A percentile compares a stretch with the other conserved stretches of the same genome.
phyloP scores from a whole-genome alignment of 2,888 invertebrate genomes.

The Lycia hirtaria region DNA sequence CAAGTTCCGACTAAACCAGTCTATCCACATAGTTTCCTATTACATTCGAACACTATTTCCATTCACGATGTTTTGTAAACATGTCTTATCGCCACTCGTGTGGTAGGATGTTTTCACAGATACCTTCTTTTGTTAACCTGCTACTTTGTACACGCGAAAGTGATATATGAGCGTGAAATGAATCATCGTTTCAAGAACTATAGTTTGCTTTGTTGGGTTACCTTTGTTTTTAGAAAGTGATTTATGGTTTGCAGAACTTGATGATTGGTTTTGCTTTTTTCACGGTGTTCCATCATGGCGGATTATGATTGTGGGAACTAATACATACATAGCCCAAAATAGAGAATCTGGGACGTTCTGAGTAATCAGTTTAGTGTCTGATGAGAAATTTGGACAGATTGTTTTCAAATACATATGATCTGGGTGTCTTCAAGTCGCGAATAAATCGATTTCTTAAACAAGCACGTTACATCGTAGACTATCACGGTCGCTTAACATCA shows the following conservation, averaged over 20 bases:
- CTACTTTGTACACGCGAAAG: constrained; percentile 25
- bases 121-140: constrained; percentile 25
- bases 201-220: constrained; percentile 10
- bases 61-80: constrained; percentile 23
- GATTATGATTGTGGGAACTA: too few relatives aligned
- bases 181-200: constrained; percentile 7
- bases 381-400: too few relatives aligned
- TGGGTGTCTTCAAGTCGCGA: too few relatives aligned
- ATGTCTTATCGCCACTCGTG: constrained; percentile 9
- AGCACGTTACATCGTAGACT: too few relatives aligned
- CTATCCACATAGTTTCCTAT: constrained; percentile 13
- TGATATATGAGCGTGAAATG: constrained; percentile 17
- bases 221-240: constrained; percentile 14
- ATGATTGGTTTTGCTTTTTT: neutral
- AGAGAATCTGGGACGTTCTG: too few relatives aligned
- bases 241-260: neutral
- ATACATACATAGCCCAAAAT: too few relatives aligned
- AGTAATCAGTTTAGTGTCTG: too few relatives aligned
- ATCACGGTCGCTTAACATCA: too few relatives aligned
- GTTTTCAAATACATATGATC: too few relatives aligned
- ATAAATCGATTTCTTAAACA: too few relatives aligned
- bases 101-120: constrained; percentile 19
- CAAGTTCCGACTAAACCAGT: constrained; percentile 12
- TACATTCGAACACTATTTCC: constrained; percentile 21
- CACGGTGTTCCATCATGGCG: neutral